These are phyloP conservation scores for Caretta caretta DNA, from an alignment of 2,113 vertebrate species.

Conservation along the genomic window DNA sequence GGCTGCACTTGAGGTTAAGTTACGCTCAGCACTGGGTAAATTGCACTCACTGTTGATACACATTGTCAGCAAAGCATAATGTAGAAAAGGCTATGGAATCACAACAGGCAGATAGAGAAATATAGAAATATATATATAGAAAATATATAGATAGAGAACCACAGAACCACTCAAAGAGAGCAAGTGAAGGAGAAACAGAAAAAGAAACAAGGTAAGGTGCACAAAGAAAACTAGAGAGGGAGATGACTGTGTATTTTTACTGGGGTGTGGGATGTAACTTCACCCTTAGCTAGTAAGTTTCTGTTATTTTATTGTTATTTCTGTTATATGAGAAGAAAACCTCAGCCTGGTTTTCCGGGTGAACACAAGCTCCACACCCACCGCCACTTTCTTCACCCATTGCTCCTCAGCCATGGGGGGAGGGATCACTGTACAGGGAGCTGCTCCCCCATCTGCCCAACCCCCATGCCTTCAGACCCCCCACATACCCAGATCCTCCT, in stretches of 20 bases:
- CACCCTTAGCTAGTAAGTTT: neutral
- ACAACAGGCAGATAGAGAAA: neutral
- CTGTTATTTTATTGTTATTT: neutral
- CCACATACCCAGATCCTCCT: too few species aligned
- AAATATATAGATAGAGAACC: too few species aligned
- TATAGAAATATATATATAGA: too few species aligned
- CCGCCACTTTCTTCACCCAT: too few species aligned
- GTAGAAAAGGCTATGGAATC: neutral
- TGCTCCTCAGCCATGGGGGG: too few species aligned
- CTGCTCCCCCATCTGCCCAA: too few species aligned
- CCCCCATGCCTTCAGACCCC: too few species aligned
- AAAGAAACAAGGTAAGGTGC: neutral
- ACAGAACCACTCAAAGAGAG: too few species aligned
- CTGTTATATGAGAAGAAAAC: neutral
- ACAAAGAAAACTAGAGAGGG: too few species aligned
- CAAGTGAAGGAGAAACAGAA: neutral
- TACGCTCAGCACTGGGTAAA: neutral
- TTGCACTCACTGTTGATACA: neutral
- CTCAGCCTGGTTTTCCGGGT: neutral
- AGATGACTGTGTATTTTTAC: neutral
- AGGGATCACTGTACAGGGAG: too few species aligned
- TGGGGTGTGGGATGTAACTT: constrained; percentile 41
- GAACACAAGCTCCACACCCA: too few species aligned
- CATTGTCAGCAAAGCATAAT: neutral
- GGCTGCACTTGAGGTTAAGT: neutral